These are phyloP conservation scores for Heliconius hermathena DNA, from an alignment of 1,140 invertebrate species.

Conservation along the genomic window DNA sequence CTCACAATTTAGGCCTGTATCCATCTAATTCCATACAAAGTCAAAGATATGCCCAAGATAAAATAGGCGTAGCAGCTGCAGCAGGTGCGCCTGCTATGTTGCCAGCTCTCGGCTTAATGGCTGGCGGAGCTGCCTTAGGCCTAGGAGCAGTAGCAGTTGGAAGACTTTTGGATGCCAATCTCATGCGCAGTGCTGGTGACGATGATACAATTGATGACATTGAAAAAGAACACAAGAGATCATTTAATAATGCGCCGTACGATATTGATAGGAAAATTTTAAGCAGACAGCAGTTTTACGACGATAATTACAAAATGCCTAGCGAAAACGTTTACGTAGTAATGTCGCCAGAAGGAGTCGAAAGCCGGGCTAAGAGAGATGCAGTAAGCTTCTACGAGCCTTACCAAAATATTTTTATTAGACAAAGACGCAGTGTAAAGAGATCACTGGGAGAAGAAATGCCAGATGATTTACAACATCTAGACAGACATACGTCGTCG, in stretches of 20 bases:
- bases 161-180: slow-evolving; percentile 85
- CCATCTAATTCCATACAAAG: slow-evolving; percentile 66
- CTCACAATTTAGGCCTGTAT: slow-evolving; percentile 87
- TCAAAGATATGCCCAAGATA: slow-evolving; percentile 84
- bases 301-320: slow-evolving; percentile 80
- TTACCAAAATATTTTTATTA: slow-evolving; percentile 50
- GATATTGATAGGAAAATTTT: slow-evolving; percentile 76
- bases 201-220: slow-evolving; percentile 70
- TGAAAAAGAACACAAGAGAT: slow-evolving; percentile 83
- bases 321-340: slow-evolving; percentile 78
- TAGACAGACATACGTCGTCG: slow-evolving; percentile 77
- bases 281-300: slow-evolving; percentile 72
- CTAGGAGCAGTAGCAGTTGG: slow-evolving; percentile 90
- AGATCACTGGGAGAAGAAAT: slow-evolving; percentile 70
- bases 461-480: slow-evolving; percentile 80
- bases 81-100: slow-evolving; percentile 84
- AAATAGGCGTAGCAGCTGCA: slow-evolving; percentile 84
- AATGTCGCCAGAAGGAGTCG: slow-evolving; percentile 68
- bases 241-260: slow-evolving; percentile 69
- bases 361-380: slow-evolving; percentile 62
- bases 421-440: slow-evolving; percentile 58
- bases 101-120: slow-evolving; percentile 88
- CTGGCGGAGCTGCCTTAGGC: slow-evolving; percentile 89
- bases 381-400: slow-evolving; percentile 54
- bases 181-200: slow-evolving; percentile 81